Conservation (phyloP, 2,888 invertebrate genomes). For the Amaurobius ferox region DNA sequence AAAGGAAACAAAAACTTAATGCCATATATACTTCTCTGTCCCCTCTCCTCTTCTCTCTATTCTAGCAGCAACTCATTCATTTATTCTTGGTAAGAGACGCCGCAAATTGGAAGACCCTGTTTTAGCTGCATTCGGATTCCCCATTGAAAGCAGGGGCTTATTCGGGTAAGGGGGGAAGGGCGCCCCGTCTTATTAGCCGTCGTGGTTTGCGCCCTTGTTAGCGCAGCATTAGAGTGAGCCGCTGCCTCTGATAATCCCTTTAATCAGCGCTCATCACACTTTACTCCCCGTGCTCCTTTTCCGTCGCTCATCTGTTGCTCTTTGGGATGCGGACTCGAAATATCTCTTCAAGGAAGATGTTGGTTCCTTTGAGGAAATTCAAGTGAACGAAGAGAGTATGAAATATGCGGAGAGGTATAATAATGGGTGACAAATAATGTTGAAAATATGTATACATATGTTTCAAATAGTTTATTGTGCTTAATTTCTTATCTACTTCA, state of each 20-base stretch:
- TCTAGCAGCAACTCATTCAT: constrained; percentile 39
- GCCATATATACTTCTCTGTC: constrained; percentile 9
- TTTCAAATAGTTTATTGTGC: no score
- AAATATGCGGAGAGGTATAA: no score
- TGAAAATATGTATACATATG: no score
- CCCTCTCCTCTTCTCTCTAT: neutral
- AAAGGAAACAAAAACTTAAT: constrained; percentile 14
- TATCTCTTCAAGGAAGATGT: constrained; percentile 8
- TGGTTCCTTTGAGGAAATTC: neutral
- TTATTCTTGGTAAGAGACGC: constrained; percentile 36
- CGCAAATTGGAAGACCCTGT: constrained; percentile 57
- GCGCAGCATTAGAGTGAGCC: constrained; percentile 63
- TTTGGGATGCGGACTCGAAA: neutral
- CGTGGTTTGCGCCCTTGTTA: constrained; percentile 63
- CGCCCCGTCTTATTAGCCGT: constrained; percentile 63
- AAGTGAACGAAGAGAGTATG: neutral
- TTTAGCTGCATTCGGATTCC: constrained; percentile 5
- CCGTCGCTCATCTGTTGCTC: constrained; percentile 50
- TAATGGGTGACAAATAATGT: no score
- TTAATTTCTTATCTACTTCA: no score
- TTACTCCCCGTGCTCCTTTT: constrained; percentile 43
- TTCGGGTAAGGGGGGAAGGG: neutral
- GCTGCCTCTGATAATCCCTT: constrained; percentile 58
- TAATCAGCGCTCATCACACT: constrained; percentile 67
- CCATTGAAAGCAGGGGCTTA: constrained; percentile 39